phyloP scores from a whole-genome alignment of 1,140 invertebrate genomes.

The Heterodera carotae region DNA sequence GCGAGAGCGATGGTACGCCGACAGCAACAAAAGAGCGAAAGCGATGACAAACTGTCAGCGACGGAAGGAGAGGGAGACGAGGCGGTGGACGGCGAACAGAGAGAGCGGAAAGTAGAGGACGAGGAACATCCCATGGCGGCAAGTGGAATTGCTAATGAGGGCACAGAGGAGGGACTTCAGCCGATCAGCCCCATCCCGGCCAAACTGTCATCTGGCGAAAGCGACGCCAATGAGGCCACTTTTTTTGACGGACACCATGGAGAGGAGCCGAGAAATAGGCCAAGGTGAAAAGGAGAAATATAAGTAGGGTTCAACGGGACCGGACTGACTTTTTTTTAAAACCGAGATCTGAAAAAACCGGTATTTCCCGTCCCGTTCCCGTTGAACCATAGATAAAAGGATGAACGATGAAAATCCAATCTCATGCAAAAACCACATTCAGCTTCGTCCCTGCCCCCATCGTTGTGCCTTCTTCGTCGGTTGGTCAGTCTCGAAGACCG shows the following conservation, averaged over 20 bases:
- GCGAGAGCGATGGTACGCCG: conserved; percentile 9
- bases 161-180: not conserved
- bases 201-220: not conserved
- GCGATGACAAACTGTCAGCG: not conserved
- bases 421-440: too few relatives aligned
- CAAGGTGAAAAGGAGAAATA: not conserved
- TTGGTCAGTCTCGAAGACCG: not conserved
- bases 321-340: not conserved
- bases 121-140: not conserved
- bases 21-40: conserved; percentile 1
- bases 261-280: not conserved
- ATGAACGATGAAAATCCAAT: not conserved
- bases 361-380: not conserved
- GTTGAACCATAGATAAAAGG: too few relatives aligned
- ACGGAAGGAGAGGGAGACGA: not conserved
- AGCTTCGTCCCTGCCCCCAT: not conserved
- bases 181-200: not conserved
- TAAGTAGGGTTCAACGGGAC: too few relatives aligned
- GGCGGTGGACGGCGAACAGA: not conserved
- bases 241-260: not conserved
- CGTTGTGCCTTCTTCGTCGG: not conserved
- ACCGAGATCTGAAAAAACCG: not conserved
- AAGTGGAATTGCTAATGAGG: not conserved
- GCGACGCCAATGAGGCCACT: not conserved
- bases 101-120: not conserved